Evolutionary conservation across 1,140 invertebrate genomes (phyloP), one percentile per base, ranked within the genome.

Genomic region (Aphis gossypii): DNA sequence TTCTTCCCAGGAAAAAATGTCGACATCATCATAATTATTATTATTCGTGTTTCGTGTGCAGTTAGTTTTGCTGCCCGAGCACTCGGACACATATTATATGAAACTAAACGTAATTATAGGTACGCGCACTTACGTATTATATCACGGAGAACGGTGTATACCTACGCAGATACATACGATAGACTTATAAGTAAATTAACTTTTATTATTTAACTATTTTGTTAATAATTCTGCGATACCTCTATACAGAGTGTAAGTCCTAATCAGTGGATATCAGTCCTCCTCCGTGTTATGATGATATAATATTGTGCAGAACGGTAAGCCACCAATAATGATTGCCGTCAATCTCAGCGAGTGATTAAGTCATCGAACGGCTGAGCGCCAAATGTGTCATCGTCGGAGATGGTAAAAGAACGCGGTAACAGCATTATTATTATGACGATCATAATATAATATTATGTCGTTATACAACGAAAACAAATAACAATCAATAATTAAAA

Each of bases 61-160:
- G 30, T 76, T n/a, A 35, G 60, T 76, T n/a, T 35, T 76, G 30
- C 30, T 76, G 30, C 30, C 14, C 60, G 14, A 76, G 60, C 18
- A 76, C n/a, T 76, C 60, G 14, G 60, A 76, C 60, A 30, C 60
- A 76, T n/a, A 46, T 41, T 41, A 46, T 46, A 76, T n/a, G n/a
- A n/a, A 68, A 76, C 60, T n/a, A n/a, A n/a, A 76, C 60, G 14
- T 76, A 76, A 76, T 76, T 76, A n/a, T n/a, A n/a, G n/a, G n/a
- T n/a, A 76, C n/a, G 60, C n/a, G 60, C 60, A 76, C 60, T 76
- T 76, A 76, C 60, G 60, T 76, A 20, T 76, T 76, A 68, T n/a
- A 76, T n/a, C 60, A 76, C n/a, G 60, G n/a, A 3, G 60, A 76
- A n/a, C 30, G 30, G 56, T 60, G 56, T 60, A 23, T 48, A 48